These are phyloP conservation scores for Mimachlamys varia DNA, from an alignment of 2,888 invertebrate species.

Conservation along the genomic window DNA sequence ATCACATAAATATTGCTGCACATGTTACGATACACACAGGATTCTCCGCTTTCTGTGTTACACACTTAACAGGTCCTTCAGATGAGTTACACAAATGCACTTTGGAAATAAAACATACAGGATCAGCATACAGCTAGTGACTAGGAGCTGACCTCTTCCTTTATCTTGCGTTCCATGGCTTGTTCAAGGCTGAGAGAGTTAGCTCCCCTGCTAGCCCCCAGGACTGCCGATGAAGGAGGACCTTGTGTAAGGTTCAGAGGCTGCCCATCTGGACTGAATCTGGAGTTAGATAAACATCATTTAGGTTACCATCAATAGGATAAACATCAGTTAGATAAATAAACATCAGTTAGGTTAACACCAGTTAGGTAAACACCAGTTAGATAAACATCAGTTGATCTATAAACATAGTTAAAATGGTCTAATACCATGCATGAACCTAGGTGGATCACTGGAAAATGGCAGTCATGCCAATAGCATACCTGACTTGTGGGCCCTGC, in stretches of 20 bases:
- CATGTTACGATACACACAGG: not conserved
- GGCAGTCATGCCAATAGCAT: too few relatives aligned
- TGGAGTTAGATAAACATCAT: not conserved
- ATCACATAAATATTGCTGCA: not conserved
- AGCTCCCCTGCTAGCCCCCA: constrained; percentile 39
- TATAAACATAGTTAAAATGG: too few relatives aligned
- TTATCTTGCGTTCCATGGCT: constrained; percentile 54
- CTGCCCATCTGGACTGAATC: constrained; percentile 52
- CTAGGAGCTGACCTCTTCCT: constrained; percentile 60
- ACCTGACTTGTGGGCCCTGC: constrained; percentile 38
- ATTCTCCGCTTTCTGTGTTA: not conserved
- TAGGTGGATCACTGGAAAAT: too few relatives aligned
- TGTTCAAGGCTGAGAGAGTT: constrained; percentile 5
- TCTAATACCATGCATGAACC: too few relatives aligned
- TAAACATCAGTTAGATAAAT: too few relatives aligned
- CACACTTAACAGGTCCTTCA: not conserved
- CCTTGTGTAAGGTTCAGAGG: constrained; percentile 58
- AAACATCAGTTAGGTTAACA: too few relatives aligned
- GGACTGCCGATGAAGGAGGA: constrained; percentile 32
- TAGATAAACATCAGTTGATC: too few relatives aligned
- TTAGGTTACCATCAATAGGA: too few relatives aligned
- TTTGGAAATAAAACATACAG: not conserved
- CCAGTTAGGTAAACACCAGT: too few relatives aligned
- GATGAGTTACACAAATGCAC: not conserved
- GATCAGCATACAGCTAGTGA: not conserved